Evolutionary conservation across 53 echinoderm and acorn worm genomes (phyloP).

Genomic region (Apostichopus leukothele): DNA sequence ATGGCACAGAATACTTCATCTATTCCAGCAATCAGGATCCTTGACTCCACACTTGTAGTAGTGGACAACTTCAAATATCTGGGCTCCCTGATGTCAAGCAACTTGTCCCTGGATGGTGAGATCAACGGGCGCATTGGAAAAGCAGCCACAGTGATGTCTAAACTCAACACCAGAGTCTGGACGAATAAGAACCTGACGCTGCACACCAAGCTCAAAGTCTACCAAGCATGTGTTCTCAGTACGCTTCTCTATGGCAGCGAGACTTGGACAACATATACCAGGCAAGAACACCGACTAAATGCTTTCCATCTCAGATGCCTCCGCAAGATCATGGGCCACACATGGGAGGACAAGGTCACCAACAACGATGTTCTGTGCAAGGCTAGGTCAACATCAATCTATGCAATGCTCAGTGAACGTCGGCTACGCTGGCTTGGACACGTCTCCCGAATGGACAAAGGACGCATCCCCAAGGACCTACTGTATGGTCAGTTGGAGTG

Average conservation of each 20-base stretch:
- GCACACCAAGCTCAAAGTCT: slow-evolving; percentile 27
- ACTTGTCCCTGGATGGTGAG: slow-evolving; percentile 4
- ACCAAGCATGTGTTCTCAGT: not conserved
- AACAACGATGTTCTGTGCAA: slow-evolving; percentile 39
- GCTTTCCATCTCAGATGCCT: slow-evolving; percentile 37
- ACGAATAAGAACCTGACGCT: not conserved
- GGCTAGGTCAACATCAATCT: slow-evolving; percentile 13
- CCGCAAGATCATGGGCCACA: slow-evolving; percentile 25
- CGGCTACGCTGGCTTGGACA: slow-evolving; percentile 55
- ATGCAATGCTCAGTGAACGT: slow-evolving; percentile 37
- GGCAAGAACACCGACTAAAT: slow-evolving; percentile 17
- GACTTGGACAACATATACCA: slow-evolving; percentile 33
- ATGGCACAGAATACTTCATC: not conserved
- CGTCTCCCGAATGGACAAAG: slow-evolving; percentile 54
- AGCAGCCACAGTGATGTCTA: not conserved
- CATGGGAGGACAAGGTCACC: slow-evolving; percentile 54
- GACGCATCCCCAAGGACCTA: slow-evolving; percentile 59
- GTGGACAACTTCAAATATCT: slow-evolving; percentile 8
- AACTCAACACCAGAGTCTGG: slow-evolving; percentile 18
- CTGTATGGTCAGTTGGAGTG: slow-evolving; percentile 52
- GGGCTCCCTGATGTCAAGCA: not conserved
- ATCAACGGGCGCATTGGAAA: not conserved
- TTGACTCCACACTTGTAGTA: not conserved
- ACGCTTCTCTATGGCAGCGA: slow-evolving; percentile 15
- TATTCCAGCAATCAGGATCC: not conserved